These are phyloP conservation scores for Chaetops frenatus DNA, from an alignment of 2,113 vertebrate genomes.

Conservation along the genomic window DNA sequence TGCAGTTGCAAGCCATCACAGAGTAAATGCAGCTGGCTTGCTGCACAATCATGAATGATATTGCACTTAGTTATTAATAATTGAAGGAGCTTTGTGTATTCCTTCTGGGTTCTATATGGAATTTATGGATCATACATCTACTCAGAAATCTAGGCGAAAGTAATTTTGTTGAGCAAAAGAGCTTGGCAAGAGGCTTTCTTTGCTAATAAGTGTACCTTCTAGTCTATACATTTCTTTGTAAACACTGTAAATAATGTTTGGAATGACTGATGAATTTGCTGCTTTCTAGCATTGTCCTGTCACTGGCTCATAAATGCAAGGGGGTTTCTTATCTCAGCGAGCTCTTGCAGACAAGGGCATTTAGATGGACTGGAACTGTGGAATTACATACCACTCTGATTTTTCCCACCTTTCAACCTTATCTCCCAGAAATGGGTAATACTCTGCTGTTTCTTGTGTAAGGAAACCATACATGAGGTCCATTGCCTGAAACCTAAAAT, in stretches of 20 bases:
- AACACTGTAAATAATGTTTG: background rate
- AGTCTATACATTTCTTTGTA: background rate
- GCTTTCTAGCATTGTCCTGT: background rate
- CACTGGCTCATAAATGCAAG: background rate
- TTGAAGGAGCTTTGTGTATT: constrained; percentile 65
- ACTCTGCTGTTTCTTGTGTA: background rate
- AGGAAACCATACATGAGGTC: background rate
- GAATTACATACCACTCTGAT: background rate
- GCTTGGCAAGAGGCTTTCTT: background rate
- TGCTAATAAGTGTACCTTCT: background rate
- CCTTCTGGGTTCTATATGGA: constrained; percentile 56
- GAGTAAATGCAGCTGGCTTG: constrained; percentile 40
- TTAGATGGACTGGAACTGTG: background rate
- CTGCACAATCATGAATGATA: constrained; percentile 47
- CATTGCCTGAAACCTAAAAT: background rate
- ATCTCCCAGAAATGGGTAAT: background rate
- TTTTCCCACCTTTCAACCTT: background rate
- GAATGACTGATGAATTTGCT: background rate
- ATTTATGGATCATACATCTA: constrained; percentile 69
- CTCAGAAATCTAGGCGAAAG: constrained; percentile 3
- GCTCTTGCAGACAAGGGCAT: background rate
- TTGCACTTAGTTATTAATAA: constrained; percentile 69
- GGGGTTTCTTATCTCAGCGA: background rate
- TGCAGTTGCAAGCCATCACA: constrained; percentile 35
- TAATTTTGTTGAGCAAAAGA: constrained; percentile 15